Evolutionary conservation across 2,888 invertebrate genomes (phyloP).

Genomic region (Acleris emargana): DNA sequence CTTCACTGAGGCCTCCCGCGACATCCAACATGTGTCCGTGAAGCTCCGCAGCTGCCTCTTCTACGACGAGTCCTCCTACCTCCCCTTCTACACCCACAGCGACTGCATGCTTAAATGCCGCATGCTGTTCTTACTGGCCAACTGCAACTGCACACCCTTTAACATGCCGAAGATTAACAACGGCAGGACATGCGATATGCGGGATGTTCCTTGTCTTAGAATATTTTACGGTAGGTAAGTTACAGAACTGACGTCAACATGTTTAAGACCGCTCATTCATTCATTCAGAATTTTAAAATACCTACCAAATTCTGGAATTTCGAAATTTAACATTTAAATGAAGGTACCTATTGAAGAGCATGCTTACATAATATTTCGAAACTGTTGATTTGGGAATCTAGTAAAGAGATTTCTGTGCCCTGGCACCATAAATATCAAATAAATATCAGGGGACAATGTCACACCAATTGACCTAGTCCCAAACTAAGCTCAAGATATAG

Average conservation of each 20-base stretch:
- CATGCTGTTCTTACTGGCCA: conserved; percentile 73
- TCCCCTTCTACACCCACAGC: conserved; percentile 81
- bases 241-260: background rate
- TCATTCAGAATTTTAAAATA: no score
- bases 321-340: no score
- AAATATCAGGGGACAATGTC: no score
- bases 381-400: no score
- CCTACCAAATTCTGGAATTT: no score
- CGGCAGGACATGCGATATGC: conserved; percentile 75
- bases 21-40: conserved; percentile 71
- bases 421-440: no score
- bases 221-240: conserved; percentile 75
- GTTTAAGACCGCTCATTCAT: no score
- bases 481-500: no score
- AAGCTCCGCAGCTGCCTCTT: conserved; percentile 83
- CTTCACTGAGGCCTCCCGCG: conserved; percentile 73
- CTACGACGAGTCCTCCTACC: conserved; percentile 75
- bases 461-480: no score
- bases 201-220: conserved; percentile 77
- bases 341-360: no score
- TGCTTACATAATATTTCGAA: no score
- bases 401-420: no score
- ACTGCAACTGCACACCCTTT: conserved; percentile 84
- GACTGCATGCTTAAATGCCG: conserved; percentile 84
- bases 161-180: conserved; percentile 74